Evolutionary conservation across 35 echinoderm and acorn worm genomes (phyloP), one percentile per base, ranked within the genome.

Genomic region (Stichopus chloronotus): DNA sequence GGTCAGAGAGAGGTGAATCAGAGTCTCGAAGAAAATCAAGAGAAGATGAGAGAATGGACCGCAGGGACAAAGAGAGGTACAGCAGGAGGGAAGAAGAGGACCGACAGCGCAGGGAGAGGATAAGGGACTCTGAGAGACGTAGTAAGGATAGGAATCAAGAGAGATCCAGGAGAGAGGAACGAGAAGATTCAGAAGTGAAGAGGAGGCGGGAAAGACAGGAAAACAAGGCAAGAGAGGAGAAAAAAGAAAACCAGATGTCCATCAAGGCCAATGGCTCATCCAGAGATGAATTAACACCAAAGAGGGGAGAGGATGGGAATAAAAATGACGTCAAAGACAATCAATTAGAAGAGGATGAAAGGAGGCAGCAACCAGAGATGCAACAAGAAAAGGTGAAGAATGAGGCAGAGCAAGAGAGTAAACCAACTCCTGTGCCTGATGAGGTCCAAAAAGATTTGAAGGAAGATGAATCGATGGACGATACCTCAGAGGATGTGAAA

Each of bases 251-350:
- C 11, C 11, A 65, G 9, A 9, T 14, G 61, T 52, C 72, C 65
- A 21, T 59, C 72, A 17, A 63, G 63, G 30, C 60, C n/a, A 59
- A 63, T 19, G 25, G 59, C 7, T 55, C 5, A 17, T 54, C 54
- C 14, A 24, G 84, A 87, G 84, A 87, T 59, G 63, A 24, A 59
- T 59, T 55, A 30, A 57, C 43, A 59, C 84, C 84, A 87, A n/a
- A 25, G 5, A 59, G 43, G 14, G 63, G 22, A 25, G 56, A 52
- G 53, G 87, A 60, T 24, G 60, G 21, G 17, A 14, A 71, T 71
- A 22, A 71, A 22, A 59, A 90, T 60, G 12, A 10, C 7, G 5
- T 71, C 23, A n/a, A 63, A 86, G 55, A 55, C 6, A 43, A 63
- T 13, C 63, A 52, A 63, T 25, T 5, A 88, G 25, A 88, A 24